Conservation (phyloP, 2,888 invertebrate genomes). For the Cryptophagus acutangulus region DNA sequence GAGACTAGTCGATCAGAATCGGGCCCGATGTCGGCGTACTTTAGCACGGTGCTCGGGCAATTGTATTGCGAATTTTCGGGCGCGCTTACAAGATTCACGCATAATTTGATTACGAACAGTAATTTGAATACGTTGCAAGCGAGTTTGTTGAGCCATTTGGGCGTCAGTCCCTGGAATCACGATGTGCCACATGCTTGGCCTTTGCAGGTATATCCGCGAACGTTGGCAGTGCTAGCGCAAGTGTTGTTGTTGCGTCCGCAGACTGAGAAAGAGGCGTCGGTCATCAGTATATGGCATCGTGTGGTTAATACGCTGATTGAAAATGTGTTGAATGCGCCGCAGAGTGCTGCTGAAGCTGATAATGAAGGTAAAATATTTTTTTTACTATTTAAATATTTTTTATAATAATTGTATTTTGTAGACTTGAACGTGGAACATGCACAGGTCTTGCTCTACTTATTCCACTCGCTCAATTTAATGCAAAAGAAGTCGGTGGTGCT, state of each 20-base stretch:
- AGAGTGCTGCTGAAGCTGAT: conserved; percentile 59
- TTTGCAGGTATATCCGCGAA: conserved; percentile 72
- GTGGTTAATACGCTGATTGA: conserved; percentile 84
- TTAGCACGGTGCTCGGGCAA: conserved; percentile 64
- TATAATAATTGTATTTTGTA: conserved; percentile 39
- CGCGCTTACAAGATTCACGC: conserved; percentile 73
- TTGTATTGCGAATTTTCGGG: conserved; percentile 72
- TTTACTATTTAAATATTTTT: conserved; percentile 8
- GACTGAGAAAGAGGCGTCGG: conserved; percentile 82
- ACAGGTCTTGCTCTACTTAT: conserved; percentile 85
- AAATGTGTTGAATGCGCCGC: conserved; percentile 66
- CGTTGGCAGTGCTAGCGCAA: conserved; percentile 76
- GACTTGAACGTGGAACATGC: conserved; percentile 96
- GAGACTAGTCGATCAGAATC: conserved; percentile 82
- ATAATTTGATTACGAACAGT: conserved; percentile 70
- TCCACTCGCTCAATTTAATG: conserved; percentile 92
- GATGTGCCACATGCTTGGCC: conserved; percentile 67
- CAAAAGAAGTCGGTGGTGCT: conserved; percentile 92
- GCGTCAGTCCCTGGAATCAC: conserved; percentile 67
- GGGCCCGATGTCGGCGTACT: conserved; percentile 69
- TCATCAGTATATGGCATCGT: conserved; percentile 88
- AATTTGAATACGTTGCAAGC: conserved; percentile 66
- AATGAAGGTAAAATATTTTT: conserved; percentile 58
- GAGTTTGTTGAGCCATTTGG: conserved; percentile 65
- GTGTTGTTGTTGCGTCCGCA: conserved; percentile 74